A percentile compares a stretch with the other conserved stretches of the same genome.
phyloP scores from a whole-genome alignment of 2,113 vertebrate species.

The Hymenochirus boettgeri region DNA sequence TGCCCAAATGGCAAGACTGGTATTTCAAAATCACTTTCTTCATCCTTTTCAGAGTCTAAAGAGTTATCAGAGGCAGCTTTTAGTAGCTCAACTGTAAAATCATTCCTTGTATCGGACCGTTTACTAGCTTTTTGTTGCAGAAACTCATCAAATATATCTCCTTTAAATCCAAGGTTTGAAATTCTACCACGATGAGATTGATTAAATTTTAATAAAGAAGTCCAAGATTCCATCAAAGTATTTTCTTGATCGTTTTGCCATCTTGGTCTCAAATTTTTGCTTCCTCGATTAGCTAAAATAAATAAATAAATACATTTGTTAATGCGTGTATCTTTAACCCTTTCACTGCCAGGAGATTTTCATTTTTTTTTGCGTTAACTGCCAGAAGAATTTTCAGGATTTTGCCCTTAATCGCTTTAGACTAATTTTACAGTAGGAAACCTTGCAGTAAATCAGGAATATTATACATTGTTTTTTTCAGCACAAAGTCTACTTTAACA shows the following conservation, averaged over 20 bases:
- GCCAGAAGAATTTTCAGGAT: too few relatives aligned
- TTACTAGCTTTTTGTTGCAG: conserved; percentile 67
- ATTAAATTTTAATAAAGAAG: conserved; percentile 84
- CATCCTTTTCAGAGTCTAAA: conserved; percentile 54
- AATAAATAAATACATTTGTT: conserved; percentile 2
- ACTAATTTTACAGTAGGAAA: too few relatives aligned
- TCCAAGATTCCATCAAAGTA: conserved; percentile 82
- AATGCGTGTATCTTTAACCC: too few relatives aligned
- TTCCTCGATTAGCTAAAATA: conserved; percentile 51
- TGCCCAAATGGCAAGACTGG: conserved; percentile 83
- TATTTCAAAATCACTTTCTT: conserved; percentile 76
- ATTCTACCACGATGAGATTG: conserved; percentile 86
- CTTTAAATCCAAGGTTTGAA: conserved; percentile 77
- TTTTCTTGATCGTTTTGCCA: conserved; percentile 72
- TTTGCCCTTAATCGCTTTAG: too few relatives aligned
- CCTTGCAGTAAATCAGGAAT: too few relatives aligned
- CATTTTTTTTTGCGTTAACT: too few relatives aligned
- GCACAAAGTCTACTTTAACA: too few relatives aligned
- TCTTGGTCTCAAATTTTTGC: conserved; percentile 40
- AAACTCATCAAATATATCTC: conserved; percentile 90
- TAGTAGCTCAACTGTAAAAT: conserved; percentile 42
- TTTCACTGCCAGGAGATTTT: too few relatives aligned
- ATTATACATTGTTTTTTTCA: too few relatives aligned
- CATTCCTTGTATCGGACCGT: conserved; percentile 45
- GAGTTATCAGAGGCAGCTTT: conserved; percentile 50